Evolutionary conservation across 2,113 vertebrate genomes (phyloP), one percentile per base, ranked within the genome.

Genomic region (Erinaceus europaeus): DNA sequence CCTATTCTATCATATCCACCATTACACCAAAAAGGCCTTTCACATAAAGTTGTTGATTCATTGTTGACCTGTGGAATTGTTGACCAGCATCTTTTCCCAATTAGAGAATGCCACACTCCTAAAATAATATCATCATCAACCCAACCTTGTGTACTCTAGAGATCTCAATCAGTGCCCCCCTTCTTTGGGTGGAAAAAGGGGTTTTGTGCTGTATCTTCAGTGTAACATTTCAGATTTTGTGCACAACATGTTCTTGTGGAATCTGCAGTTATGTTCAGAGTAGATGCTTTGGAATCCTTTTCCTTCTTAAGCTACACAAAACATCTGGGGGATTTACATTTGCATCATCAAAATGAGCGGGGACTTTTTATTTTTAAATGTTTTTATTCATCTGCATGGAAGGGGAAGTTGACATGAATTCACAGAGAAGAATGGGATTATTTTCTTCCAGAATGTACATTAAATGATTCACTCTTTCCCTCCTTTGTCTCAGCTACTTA

Each of bases 291-390:
- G 25, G 65, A 83, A 90, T 82, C 53, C 53, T 87, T 83, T 67
- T 88, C 62, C 57, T 89, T 52, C 17, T 40, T 67, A 91, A 92
- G 68, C 72, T 48, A 64, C 42, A 90, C 42, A 83, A 75, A 90
- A 84, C 67, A 89, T 88, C 79, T 76, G 77, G 67, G 78, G 82
- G 27, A 90, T 93, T 94, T 90, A 93, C 92, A 88, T 92, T 93
- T 81, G 88, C 46, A 84, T 59, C 91, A 93, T 91, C 72, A 86
- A 89, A 94, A 91, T 94, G 85, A 86, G 92, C 83, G 78, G 82
- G 86, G 83, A 90, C 83, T 82, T 71, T 95, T 90, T 91, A 90
- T 84, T 93, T 87, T 61, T 86, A 94, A 91, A 85, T 80, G 50
- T 27, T 82, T 76, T 85, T 91, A 87, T 86, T 94, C 93, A 86